Evolutionary conservation across 1,140 invertebrate species (phyloP), one percentile per base, ranked within the genome.

Genomic region (Tetramorium alpestre): DNA sequence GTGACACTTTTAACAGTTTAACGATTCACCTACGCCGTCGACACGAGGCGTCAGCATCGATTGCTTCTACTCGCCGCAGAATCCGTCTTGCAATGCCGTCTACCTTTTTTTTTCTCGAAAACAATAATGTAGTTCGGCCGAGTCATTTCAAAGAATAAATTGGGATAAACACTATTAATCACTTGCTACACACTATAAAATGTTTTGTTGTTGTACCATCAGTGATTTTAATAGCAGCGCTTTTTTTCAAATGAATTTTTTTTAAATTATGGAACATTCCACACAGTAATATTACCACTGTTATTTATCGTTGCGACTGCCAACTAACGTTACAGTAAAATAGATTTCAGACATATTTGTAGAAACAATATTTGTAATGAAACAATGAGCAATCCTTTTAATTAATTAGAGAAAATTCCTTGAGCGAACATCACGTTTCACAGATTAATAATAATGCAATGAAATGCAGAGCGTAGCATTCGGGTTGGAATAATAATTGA

Each of bases 401-500:
- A 64, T 78, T 65, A 47, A 65, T 64, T 64, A 33, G 28, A 78
- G 58, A 77, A 88, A 89, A 92, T 91, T 91, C 88, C 88, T 91
- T 90, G 89, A 89, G 85, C 18, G 28, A 77, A 77, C 58, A 47
- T 33, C 58, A 64, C 25, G 41, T 33, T 77, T 44, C 22, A 44
- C 41, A 44, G n/a, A 62, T 76, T 76, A 60, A 58, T 62, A 62
- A 77, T 49, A 77, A 33, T 22, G 58, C 41, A 47, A 64, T 13
- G 41, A 62, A n/a, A 73, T 56, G 8, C 38, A 10, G 13, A 22
- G 54, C 51, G n/a, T 11, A 54, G 49, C 49, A n/a, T 73, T 73
- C 70, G 47, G 10, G 47, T 28, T 58, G 54, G 8, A 75, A 47
- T 58, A 41, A 58, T 75, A 75, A 75, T 75, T 41, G 33, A 76